Evolutionary conservation across 1,140 invertebrate genomes (phyloP).

Genomic region (Notospermus geniculatus): DNA sequence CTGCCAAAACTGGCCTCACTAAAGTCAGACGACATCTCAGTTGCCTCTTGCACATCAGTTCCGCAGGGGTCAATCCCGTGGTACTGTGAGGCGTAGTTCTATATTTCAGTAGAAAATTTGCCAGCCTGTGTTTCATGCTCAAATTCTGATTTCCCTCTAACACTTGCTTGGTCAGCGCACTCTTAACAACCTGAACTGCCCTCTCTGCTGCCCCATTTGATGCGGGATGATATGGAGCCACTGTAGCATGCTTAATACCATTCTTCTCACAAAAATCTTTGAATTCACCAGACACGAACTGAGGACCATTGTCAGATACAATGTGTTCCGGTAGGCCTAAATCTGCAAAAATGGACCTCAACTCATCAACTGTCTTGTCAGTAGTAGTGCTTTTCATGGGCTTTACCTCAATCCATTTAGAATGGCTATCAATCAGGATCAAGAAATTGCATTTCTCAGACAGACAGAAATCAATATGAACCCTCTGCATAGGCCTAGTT

Average conservation of each 20-base stretch:
- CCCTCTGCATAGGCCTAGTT: constrained; percentile 49
- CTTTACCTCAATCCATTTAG: neutral
- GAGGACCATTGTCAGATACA: constrained; percentile 21
- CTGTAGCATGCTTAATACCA: constrained; percentile 13
- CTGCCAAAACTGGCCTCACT: too few species aligned
- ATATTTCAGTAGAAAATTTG: neutral
- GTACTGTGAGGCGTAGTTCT: neutral
- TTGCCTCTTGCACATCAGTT: too few species aligned
- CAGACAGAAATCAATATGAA: constrained; percentile 59
- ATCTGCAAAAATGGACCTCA: constrained; percentile 9
- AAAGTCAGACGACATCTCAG: too few species aligned
- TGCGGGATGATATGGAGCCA: too few species aligned
- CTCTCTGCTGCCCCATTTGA: too few species aligned
- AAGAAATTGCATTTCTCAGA: constrained; percentile 6
- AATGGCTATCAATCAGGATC: constrained; percentile 3
- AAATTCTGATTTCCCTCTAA: neutral
- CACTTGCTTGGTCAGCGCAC: constrained; percentile 13
- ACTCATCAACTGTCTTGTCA: neutral
- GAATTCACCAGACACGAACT: too few species aligned
- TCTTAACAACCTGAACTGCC: constrained; percentile 23
- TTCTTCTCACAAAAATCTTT: constrained; percentile 14
- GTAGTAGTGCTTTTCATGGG: neutral
- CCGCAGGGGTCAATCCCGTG: too few species aligned
- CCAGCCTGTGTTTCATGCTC: neutral
- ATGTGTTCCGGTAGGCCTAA: constrained; percentile 14